These are phyloP conservation scores for Andrena hattorfiana DNA, from an alignment of 2,888 invertebrate species.

Conservation along the genomic window DNA sequence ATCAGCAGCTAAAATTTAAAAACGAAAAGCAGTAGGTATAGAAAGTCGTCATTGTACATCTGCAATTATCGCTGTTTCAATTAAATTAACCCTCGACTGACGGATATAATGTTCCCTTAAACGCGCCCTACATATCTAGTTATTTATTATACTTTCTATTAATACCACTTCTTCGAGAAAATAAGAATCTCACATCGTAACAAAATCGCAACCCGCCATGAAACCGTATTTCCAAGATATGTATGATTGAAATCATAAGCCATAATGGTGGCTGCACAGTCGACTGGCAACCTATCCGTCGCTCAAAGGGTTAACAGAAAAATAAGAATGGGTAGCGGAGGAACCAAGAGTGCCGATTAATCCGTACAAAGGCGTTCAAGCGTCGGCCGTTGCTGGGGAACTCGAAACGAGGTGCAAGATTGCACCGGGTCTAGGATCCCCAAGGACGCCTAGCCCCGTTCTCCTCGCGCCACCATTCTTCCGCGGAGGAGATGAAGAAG, in stretches of 20 bases:
- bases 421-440: slow-evolving; percentile 42
- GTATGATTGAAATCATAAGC: background rate
- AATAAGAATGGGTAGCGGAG: background rate
- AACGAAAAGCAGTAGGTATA: too few species aligned
- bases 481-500: slow-evolving; percentile 55
- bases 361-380: slow-evolving; percentile 17
- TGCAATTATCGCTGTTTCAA: too few species aligned
- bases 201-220: too few species aligned
- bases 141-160: too few species aligned
- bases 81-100: too few species aligned
- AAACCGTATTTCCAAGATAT: background rate
- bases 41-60: too few species aligned
- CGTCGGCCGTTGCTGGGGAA: slow-evolving; percentile 28
- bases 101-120: too few species aligned
- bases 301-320: background rate
- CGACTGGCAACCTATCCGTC: background rate
- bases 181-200: too few species aligned
- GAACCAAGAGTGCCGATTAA: slow-evolving; percentile 21
- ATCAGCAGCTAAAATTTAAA: too few species aligned
- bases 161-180: too few species aligned
- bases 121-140: too few species aligned
- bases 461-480: slow-evolving; percentile 32
- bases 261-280: background rate
- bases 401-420: slow-evolving; percentile 54
- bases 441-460: slow-evolving; percentile 52